Evolutionary conservation across 2,888 invertebrate genomes (phyloP).

Genomic region (Limnephilus lunatus): DNA sequence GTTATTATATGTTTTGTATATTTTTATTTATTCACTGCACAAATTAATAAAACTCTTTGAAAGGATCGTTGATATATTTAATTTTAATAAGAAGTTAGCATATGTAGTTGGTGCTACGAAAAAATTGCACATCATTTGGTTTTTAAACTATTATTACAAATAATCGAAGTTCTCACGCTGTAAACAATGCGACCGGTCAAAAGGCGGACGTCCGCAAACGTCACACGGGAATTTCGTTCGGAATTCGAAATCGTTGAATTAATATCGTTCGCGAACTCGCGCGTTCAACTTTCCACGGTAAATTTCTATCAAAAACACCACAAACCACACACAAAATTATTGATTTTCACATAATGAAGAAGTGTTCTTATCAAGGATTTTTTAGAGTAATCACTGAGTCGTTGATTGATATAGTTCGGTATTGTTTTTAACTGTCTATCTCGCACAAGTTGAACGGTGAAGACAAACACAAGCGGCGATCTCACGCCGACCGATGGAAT

Average conservation of each 20-base stretch:
- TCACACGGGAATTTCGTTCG: slow-evolving; percentile 50
- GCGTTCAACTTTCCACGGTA: not conserved
- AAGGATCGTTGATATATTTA: not conserved
- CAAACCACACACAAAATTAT: not conserved
- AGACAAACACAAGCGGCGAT: slow-evolving; percentile 58
- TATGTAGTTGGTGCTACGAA: not conserved
- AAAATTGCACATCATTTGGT: not conserved
- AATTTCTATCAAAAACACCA: not conserved
- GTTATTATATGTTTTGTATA: not conserved
- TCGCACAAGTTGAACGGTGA: slow-evolving; percentile 38
- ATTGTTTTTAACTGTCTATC: not conserved
- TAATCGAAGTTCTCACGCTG: slow-evolving; percentile 44
- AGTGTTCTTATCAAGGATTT: not conserved
- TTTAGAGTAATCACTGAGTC: slow-evolving; percentile 31
- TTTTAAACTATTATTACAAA: not conserved
- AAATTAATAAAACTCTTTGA: not conserved
- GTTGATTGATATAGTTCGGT: not conserved
- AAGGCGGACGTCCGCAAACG: slow-evolving; percentile 62
- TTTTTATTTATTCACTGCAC: no score
- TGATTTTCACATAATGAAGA: not conserved
- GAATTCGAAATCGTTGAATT: slow-evolving; percentile 32
- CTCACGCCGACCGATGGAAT: slow-evolving; percentile 62
- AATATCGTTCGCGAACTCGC: slow-evolving; percentile 29
- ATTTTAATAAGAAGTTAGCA: not conserved
- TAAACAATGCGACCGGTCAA: slow-evolving; percentile 47